Percentiles rank a stretch among this genome's conserved stretches.
Conservation (phyloP, 2,888 invertebrate species). For the Choreutis nemorana region DNA sequence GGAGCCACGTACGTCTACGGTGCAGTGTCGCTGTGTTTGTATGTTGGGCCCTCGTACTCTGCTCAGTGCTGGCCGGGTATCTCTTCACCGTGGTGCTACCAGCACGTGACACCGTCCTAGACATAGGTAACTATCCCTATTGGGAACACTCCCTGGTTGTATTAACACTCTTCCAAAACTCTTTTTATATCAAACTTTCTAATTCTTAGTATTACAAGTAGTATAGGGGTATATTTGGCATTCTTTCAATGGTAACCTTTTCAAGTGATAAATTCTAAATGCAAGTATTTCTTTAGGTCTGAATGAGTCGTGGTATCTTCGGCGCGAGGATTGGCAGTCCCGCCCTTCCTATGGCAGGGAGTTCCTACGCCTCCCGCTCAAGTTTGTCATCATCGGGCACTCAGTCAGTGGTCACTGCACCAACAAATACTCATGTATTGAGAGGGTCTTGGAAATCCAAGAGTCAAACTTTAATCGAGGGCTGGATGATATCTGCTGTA, state of each 20-base stretch:
- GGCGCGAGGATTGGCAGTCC: constrained; percentile 48
- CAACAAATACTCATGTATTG: constrained; percentile 28
- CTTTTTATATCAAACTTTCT: not conserved
- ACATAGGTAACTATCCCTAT: constrained; percentile 44
- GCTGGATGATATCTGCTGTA: constrained; percentile 40
- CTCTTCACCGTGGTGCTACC: constrained; percentile 27
- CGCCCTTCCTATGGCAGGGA: constrained; percentile 25
- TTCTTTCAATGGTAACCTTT: not conserved
- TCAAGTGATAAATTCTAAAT: not conserved
- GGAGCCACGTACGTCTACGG: constrained; percentile 31
- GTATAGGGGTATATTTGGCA: too few species aligned
- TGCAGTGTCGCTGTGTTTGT: constrained; percentile 54
- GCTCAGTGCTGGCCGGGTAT: constrained; percentile 32
- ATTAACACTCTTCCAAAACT: not conserved
- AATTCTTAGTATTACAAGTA: not conserved
- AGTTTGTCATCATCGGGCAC: constrained; percentile 37
- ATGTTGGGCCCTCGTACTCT: constrained; percentile 46
- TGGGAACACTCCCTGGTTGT: too few species aligned
- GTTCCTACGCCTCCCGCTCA: constrained; percentile 29
- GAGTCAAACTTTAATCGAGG: constrained; percentile 25
- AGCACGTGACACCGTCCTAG: constrained; percentile 23
- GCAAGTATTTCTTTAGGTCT: constrained; percentile 32
- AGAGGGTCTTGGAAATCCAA: constrained; percentile 28
- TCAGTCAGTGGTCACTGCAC: constrained; percentile 28
- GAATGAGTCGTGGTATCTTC: constrained; percentile 44